These are phyloP conservation scores for Nothocercus julius DNA, from an alignment of 2,113 vertebrate genomes.

Conservation along the genomic window DNA sequence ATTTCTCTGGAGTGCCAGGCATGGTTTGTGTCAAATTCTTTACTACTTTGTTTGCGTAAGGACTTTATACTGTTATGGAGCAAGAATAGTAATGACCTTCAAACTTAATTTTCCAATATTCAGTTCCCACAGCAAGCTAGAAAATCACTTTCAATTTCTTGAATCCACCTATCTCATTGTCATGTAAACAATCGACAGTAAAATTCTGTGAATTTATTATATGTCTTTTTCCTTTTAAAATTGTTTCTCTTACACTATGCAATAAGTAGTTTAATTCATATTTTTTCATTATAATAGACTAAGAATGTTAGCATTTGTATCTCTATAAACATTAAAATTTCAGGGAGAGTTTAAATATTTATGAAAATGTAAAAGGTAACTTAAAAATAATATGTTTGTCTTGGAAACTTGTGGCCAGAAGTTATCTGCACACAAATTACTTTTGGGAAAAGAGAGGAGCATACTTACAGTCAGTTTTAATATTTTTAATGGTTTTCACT, in stretches of 20 bases:
- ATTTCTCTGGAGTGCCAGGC: slow-evolving; percentile 11
- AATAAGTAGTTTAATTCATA: background rate
- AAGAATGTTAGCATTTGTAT: background rate
- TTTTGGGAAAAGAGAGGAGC: slow-evolving; percentile 51
- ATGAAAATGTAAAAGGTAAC: slow-evolving; percentile 57
- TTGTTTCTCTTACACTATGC: background rate
- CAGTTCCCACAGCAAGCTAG: background rate
- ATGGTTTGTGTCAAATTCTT: slow-evolving; percentile 43
- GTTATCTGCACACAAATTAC: slow-evolving; percentile 49
- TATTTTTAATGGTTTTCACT: slow-evolving; percentile 72
- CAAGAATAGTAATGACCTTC: slow-evolving; percentile 19
- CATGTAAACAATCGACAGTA: background rate
- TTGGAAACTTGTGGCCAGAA: slow-evolving; percentile 55
- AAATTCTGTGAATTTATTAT: background rate
- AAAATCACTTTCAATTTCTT: background rate
- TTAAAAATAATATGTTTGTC: slow-evolving; percentile 59
- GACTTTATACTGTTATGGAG: slow-evolving; percentile 4
- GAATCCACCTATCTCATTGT: background rate
- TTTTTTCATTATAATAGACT: slow-evolving; percentile 16
- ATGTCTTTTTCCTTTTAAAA: background rate
- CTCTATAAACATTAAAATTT: slow-evolving; percentile 57
- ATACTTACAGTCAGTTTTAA: slow-evolving; percentile 65
- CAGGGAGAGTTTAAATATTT: slow-evolving; percentile 43
- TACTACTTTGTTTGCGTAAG: slow-evolving; percentile 25
- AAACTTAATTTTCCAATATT: slow-evolving; percentile 2